Base-by-base conservation (phyloP, 2,113 vertebrate species). In the Sardina pilchardus region DNA sequence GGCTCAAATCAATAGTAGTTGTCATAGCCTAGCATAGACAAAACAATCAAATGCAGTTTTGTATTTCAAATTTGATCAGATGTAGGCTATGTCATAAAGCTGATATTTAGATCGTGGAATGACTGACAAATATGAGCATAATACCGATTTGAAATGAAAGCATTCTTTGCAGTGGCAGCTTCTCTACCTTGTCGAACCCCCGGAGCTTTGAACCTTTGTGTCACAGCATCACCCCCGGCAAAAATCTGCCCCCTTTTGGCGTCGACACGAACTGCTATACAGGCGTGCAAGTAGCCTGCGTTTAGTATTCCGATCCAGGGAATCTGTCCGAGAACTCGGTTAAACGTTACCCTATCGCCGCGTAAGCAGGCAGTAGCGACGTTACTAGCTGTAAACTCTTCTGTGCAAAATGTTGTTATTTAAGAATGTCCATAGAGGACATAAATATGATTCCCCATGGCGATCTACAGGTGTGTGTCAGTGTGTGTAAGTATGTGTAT, bases 231-330 rank as follows among this genome's bases (percentile, higher is more conserved):
- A 71, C 71, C 34, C 34, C 30, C 12, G 71, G 71, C 71, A 78
- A 78, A 78, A 78, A 78, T 78, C 71, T 78, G 71, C 71, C 71
- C 71, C 71, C 71, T 78, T 78, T 78, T 78, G 71, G 71, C 71
- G 34, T 78, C 2, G 71, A 14, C 71, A 14, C 71, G 71, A 78
- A 78, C 71, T 78, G 30, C 71, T 78, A 4, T 17, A 17, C 4
- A 71, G 63, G 63, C n/a, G 2, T 34, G 16, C 26, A 75, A 75
- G 26, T 75, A 12, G 9, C 2, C 8, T 12, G 12, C 36, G 67
- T 16, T 34, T 9, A 75, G n/a, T n/a, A 34, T 17, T 36, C 71
- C 36, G 30, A 78, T 16, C 14, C 17, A 34, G 30, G 12, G 71
- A 16, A 78, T 34, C 19, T 59, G 53, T 59, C 53, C 21, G 53